These are phyloP conservation scores for Centropus bengalensis DNA, from an alignment of 2,113 vertebrate genomes.

Conservation along the genomic window DNA sequence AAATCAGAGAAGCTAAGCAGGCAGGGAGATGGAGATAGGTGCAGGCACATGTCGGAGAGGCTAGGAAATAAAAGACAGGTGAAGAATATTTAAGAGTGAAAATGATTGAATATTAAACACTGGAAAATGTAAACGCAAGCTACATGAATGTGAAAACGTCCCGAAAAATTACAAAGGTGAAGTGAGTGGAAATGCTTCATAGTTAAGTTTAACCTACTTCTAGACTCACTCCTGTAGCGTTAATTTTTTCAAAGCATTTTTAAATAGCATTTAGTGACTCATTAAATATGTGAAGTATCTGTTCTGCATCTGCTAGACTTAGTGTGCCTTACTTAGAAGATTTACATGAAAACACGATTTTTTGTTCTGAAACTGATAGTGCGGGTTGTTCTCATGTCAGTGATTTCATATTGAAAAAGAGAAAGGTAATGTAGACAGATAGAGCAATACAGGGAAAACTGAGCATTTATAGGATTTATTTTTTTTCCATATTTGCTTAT, in stretches of 20 bases:
- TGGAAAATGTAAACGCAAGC: background rate
- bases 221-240: background rate
- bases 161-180: background rate
- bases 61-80: background rate
- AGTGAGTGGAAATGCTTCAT: background rate
- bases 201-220: background rate
- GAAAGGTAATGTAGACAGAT: background rate
- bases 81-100: background rate
- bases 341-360: background rate
- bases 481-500: background rate
- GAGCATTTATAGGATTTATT: background rate
- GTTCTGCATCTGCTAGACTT: background rate
- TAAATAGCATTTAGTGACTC: background rate
- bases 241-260: conserved; percentile 5
- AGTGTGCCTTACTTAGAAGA: background rate
- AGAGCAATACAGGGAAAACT: background rate
- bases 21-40: background rate
- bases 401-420: background rate
- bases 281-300: background rate
- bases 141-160: background rate
- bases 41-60: background rate
- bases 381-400: background rate
- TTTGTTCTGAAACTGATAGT: background rate
- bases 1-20: background rate
- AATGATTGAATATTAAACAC: background rate